These are phyloP conservation scores for Campoletis sonorensis DNA, from an alignment of 1,140 invertebrate species.

Conservation along the genomic window DNA sequence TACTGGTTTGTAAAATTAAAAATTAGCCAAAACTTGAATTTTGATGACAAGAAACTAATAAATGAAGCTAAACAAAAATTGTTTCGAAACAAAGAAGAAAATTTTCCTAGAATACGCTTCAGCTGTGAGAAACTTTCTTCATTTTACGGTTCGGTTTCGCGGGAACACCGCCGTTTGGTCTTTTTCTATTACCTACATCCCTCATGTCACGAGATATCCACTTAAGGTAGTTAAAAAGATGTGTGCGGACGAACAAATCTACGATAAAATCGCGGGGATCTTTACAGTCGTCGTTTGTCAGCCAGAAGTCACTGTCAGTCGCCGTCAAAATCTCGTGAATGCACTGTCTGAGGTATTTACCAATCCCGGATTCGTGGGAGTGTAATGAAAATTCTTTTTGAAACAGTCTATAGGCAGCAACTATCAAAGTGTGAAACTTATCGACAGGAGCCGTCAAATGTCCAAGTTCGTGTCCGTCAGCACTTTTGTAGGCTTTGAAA, in stretches of 20 bases:
- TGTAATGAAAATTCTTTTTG: slow-evolving; percentile 13
- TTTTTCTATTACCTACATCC: slow-evolving; percentile 31
- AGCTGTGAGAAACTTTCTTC: slow-evolving; percentile 27
- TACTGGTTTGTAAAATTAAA: no score
- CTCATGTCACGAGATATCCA: slow-evolving; percentile 34
- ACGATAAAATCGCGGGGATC: slow-evolving; percentile 30
- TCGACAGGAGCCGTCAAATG: slow-evolving; percentile 38
- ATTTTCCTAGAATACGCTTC: not conserved
- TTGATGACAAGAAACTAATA: no score
- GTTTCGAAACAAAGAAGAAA: no score
- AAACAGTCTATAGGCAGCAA: slow-evolving; percentile 37
- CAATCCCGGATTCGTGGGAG: not conserved
- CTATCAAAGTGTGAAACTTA: slow-evolving; percentile 39
- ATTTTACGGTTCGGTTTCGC: slow-evolving; percentile 40
- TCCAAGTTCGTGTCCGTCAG: slow-evolving; percentile 39
- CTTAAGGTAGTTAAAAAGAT: slow-evolving; percentile 32
- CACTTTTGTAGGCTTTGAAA: slow-evolving; percentile 27
- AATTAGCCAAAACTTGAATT: no score
- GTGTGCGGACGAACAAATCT: slow-evolving; percentile 34
- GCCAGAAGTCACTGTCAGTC: slow-evolving; percentile 18
- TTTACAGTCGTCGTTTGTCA: slow-evolving; percentile 7
- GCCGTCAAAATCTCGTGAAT: slow-evolving; percentile 14
- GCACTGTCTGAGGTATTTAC: not conserved
- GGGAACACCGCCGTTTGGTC: not conserved
- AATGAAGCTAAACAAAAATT: no score